These are phyloP conservation scores for Melinaea menophilus DNA, from an alignment of 2,888 invertebrate genomes.

Conservation along the genomic window DNA sequence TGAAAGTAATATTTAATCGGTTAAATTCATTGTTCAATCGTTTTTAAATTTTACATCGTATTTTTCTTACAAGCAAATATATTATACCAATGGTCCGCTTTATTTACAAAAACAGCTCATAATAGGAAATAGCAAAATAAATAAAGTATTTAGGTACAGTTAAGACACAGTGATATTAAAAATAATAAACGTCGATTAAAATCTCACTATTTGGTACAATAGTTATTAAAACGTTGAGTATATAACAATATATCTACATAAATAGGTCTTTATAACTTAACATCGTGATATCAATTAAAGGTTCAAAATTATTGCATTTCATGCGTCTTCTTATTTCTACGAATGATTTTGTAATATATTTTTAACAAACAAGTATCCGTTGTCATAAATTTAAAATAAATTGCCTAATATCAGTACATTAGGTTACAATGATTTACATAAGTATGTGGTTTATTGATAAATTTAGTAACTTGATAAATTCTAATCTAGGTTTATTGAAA, in stretches of 20 bases:
- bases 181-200: constrained; percentile 22
- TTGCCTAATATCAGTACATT: no score
- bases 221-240: constrained; percentile 29
- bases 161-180: constrained; percentile 20
- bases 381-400: no score
- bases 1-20: background rate
- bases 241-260: constrained; percentile 49
- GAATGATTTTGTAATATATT: constrained; percentile 2
- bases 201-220: constrained; percentile 42
- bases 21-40: background rate
- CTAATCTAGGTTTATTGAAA: constrained; percentile 17
- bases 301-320: constrained; percentile 60
- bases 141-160: constrained; percentile 11
- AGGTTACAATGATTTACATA: background rate
- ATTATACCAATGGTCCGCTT: constrained; percentile 21
- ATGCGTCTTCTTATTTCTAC: constrained; percentile 43
- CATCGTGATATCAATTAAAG: constrained; percentile 56
- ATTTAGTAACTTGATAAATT: constrained; percentile 5
- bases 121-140: constrained; percentile 25
- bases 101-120: constrained; percentile 16
- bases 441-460: background rate
- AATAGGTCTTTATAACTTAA: constrained; percentile 44
- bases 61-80: constrained; percentile 3
- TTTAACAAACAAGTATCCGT: background rate
- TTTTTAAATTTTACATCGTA: constrained; percentile 1